Evolutionary conservation across 1,140 invertebrate species (phyloP), one percentile per base, ranked within the genome.

Genomic region (Saccostrea echinata): DNA sequence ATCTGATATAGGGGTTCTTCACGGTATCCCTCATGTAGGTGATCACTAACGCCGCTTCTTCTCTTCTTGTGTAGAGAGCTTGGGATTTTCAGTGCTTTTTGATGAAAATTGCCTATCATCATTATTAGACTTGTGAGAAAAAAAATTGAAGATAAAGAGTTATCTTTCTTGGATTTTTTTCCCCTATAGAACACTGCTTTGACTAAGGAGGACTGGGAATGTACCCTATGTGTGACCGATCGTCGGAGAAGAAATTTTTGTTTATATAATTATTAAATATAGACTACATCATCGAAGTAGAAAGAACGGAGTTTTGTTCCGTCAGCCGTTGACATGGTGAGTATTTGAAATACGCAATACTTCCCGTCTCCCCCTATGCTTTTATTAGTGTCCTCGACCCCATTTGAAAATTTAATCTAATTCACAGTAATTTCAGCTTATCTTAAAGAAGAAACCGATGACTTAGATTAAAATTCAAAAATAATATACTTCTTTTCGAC

Each of bases 321-420:
- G 68, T 76, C 68, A 76, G 30, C 68, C 27, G n/a, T 21, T 61
- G 55, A 61, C 55, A 76, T 76, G 68, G 68, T 76, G 24, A 76
- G 68, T 76, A 76, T 76, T 33, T 30, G 24, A 21, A 21, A 61
- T 43, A 43, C 43, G 43, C 43, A 43, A 6, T 43, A 43, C 9
- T 43, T 43, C 9, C 43, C 43, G 4, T 43, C 43, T 43, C 43
- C 43, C 43, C 43, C 43, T 43, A 9, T 8, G 43, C 43, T 43
- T 43, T 43, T n/a, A 43, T 8, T 43, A 43, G 43, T 43, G 43
- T 43, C 43, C 43, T 43, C 43, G 43, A 43, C 43, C 43, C 43
- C 6, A 6, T 43, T 43, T 43, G 43, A 43, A 43, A 43, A 43
- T 9, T 43, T 43, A 43, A 43, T 43, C 43, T 43, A 43, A 43